Evolutionary conservation across 2,888 invertebrate species (phyloP).

Genomic region (Rambutsinella grinnellia): DNA sequence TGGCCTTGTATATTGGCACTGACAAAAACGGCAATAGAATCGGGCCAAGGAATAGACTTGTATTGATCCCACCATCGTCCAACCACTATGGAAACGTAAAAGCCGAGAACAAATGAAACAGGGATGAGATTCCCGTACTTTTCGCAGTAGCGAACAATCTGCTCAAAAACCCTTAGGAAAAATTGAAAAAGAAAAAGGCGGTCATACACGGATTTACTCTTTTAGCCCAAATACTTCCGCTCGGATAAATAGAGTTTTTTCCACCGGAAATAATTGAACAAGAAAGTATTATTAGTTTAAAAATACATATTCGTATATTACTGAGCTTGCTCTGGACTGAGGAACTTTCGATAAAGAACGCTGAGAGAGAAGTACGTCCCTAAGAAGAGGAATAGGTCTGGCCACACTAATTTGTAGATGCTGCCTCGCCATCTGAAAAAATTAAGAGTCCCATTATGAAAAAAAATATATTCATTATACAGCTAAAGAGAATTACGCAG

Average conservation of each 20-base stretch:
- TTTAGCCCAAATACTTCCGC: too few relatives aligned
- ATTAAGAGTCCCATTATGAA: too few relatives aligned
- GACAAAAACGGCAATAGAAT: slow-evolving; percentile 88
- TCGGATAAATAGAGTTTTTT: too few relatives aligned
- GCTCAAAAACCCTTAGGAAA: slow-evolving; percentile 80
- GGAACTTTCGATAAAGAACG: slow-evolving; percentile 80
- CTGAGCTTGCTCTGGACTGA: slow-evolving; percentile 69
- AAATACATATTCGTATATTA: too few relatives aligned
- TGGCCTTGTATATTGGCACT: slow-evolving; percentile 87
- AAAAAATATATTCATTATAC: too few relatives aligned
- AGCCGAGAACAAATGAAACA: slow-evolving; percentile 92
- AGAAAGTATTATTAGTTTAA: too few relatives aligned
- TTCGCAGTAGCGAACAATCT: slow-evolving; percentile 86
- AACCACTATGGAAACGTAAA: slow-evolving; percentile 94
- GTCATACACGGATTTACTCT: too few relatives aligned
- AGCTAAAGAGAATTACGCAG: too few relatives aligned
- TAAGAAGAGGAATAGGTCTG: slow-evolving; percentile 86
- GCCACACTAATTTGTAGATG: slow-evolving; percentile 94
- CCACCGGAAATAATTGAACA: too few relatives aligned
- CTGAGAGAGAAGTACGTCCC: slow-evolving; percentile 84
- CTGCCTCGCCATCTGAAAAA: slow-evolving; percentile 90
- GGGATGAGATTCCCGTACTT: slow-evolving; percentile 90
- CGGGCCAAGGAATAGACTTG: slow-evolving; percentile 86
- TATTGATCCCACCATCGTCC: slow-evolving; percentile 94
- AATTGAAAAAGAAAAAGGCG: slow-evolving; percentile 24